phyloP scores from a whole-genome alignment of 2,888 invertebrate genomes.

The Hyposoter didymator region DNA sequence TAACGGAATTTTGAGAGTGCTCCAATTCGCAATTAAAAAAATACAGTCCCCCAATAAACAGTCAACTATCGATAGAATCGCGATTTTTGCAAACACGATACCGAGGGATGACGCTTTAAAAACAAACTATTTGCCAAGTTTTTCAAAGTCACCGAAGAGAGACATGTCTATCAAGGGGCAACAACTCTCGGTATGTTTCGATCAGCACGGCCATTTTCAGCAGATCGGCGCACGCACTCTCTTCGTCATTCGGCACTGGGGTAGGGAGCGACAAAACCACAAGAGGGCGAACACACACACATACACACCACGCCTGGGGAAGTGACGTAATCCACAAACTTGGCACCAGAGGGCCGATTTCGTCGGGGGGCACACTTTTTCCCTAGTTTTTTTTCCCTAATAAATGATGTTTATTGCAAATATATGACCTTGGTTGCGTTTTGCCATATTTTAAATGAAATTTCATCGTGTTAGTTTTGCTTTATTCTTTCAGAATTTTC shows the following conservation, averaged over 20 bases:
- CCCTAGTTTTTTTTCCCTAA: background rate
- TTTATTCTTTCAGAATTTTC: background rate
- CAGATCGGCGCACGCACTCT: conserved; percentile 77
- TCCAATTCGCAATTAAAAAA: conserved; percentile 18
- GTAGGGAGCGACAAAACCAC: conserved; percentile 19
- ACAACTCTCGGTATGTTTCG: conserved; percentile 70
- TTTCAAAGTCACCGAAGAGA: background rate
- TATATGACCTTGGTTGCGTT: background rate
- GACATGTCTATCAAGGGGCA: conserved; percentile 27
- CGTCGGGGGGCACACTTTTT: background rate
- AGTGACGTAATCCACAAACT: conserved; percentile 82
- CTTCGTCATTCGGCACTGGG: conserved; percentile 65
- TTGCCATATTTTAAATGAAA: background rate
- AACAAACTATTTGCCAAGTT: conserved; percentile 14
- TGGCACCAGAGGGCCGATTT: conserved; percentile 57
- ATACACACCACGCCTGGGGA: conserved; percentile 81
- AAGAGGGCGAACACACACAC: conserved; percentile 25
- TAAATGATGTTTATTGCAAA: background rate
- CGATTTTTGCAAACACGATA: background rate
- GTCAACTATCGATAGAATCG: background rate
- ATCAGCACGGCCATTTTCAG: conserved; percentile 81
- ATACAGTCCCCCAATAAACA: background rate
- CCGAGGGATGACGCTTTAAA: background rate
- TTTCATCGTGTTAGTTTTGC: background rate
- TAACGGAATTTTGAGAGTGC: conserved; percentile 35